phyloP scores from a whole-genome alignment of 2,888 invertebrate species.

The Polymixis flavicincta region DNA sequence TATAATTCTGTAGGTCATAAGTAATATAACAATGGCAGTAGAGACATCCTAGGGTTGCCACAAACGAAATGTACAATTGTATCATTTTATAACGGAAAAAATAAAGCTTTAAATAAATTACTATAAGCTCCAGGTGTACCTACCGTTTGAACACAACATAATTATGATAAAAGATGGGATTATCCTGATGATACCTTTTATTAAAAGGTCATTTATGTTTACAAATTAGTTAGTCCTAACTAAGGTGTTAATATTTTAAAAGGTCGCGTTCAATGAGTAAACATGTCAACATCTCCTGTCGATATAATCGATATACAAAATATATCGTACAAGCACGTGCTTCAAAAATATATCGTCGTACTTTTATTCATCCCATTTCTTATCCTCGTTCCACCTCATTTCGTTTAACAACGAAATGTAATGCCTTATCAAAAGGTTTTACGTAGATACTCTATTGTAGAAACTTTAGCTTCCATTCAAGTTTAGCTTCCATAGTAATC shows the following conservation, averaged over 20 bases:
- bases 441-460: conserved; percentile 31
- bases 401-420: conserved; percentile 33
- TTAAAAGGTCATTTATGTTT: not conserved
- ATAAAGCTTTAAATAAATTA: conserved; percentile 9
- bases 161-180: not conserved
- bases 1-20: not conserved
- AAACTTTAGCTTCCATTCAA: conserved; percentile 43
- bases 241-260: not conserved
- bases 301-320: conserved; percentile 1
- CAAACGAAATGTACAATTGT: not conserved
- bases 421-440: conserved; percentile 43
- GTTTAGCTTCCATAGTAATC: conserved; percentile 40
- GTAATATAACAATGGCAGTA: not conserved
- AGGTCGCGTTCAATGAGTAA: not conserved
- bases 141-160: not conserved
- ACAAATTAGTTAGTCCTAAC: not conserved
- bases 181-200: conserved; percentile 8
- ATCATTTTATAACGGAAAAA: not conserved
- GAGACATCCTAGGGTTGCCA: not conserved
- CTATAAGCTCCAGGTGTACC: not conserved
- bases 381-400: conserved; percentile 36
- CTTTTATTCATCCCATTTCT: conserved; percentile 12
- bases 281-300: not conserved
- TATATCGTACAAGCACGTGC: not conserved
- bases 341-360: conserved; percentile 3